phyloP scores from a whole-genome alignment of 2,888 invertebrate species.

The Caradrina clavipalpis region DNA sequence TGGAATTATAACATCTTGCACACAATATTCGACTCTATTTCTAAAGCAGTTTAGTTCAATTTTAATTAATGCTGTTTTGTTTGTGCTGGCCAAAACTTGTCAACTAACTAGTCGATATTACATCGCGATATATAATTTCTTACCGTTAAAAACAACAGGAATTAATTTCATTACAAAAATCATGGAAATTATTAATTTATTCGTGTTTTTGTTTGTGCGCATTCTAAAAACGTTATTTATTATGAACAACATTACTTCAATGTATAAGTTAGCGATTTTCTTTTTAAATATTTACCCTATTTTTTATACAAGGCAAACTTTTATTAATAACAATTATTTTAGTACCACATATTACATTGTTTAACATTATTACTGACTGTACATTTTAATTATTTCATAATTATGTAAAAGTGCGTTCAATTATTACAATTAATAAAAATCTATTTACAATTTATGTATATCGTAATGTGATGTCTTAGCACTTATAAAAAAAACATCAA shows the following conservation, averaged over 20 bases:
- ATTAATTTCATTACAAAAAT: conserved; percentile 11
- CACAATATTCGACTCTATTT: no score
- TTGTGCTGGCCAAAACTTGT: no score
- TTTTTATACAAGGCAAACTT: neutral
- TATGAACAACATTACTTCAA: conserved; percentile 4
- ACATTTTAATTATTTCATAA: conserved; percentile 47
- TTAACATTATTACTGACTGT: conserved; percentile 42
- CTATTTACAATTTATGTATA: conserved; percentile 56
- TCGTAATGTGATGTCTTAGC: conserved; percentile 55
- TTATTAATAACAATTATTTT: conserved; percentile 33
- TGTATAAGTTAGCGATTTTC: conserved; percentile 4
- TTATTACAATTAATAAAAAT: conserved; percentile 34
- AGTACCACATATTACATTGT: conserved; percentile 45
- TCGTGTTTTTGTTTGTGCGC: conserved; percentile 30
- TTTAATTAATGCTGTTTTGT: no score
- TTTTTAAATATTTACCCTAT: conserved; percentile 2
- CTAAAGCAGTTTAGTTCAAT: no score
- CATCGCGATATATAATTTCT: neutral
- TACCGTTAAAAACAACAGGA: neutral
- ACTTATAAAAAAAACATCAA: conserved; percentile 49
- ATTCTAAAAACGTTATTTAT: conserved; percentile 3
- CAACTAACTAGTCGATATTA: neutral
- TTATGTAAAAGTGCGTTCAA: conserved; percentile 47
- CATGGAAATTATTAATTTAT: neutral
- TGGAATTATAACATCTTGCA: no score